A percentile compares a stretch with the other conserved stretches of the same genome.
phyloP scores from a whole-genome alignment of 2,113 vertebrate species.

The Rhabdomys dilectus region DNA sequence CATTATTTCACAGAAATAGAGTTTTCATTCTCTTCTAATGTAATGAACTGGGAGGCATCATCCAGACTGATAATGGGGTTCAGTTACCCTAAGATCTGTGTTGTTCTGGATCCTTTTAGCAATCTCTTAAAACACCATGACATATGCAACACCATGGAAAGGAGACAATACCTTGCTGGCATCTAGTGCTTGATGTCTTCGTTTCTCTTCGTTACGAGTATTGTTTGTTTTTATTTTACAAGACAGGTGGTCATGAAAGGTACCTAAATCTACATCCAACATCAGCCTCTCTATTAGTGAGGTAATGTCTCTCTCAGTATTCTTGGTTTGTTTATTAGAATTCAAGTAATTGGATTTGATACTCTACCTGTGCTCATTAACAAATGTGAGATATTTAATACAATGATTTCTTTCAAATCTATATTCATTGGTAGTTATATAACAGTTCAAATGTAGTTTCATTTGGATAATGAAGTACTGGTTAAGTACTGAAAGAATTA shows the following conservation, averaged over 20 bases:
- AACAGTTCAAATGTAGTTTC: conserved; percentile 48
- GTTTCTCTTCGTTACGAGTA: neutral
- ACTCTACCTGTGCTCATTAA: neutral
- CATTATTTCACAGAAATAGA: neutral
- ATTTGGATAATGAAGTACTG: conserved; percentile 51
- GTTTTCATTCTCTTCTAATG: neutral
- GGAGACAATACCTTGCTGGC: neutral
- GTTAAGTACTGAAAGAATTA: conserved; percentile 54
- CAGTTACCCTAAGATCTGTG: neutral
- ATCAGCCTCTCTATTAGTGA: neutral
- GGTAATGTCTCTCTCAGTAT: neutral
- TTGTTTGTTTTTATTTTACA: neutral
- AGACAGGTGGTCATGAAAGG: neutral
- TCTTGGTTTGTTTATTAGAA: neutral
- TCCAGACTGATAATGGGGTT: neutral
- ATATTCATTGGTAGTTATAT: conserved; percentile 4
- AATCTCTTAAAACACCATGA: neutral
- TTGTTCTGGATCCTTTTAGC: neutral
- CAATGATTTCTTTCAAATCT: conserved; percentile 43
- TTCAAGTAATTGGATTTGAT: neutral
- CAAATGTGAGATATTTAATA: conserved; percentile 42
- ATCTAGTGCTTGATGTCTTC: neutral
- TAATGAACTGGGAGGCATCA: neutral
- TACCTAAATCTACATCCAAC: neutral
- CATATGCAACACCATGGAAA: neutral